Conservation (phyloP, 2,797 vertebrate genomes). For the Zalophus californianus region DNA sequence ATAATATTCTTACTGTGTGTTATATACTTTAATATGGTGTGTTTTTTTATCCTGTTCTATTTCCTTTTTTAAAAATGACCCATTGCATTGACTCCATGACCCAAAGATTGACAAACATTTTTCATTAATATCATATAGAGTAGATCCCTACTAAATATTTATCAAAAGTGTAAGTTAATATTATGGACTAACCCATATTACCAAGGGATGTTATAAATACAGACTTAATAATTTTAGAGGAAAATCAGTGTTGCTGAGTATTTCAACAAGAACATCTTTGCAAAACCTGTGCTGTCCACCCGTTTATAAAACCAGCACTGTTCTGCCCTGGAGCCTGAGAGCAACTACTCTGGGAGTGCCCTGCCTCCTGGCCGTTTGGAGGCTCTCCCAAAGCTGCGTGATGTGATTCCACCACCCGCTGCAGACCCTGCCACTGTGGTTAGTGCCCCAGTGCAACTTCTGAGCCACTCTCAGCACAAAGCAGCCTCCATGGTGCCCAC, state of each 20-base stretch:
- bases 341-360: not conserved
- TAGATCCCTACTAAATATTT: not conserved
- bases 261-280: not conserved
- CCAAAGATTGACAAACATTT: not conserved
- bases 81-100: not conserved
- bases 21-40: not conserved
- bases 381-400: not conserved
- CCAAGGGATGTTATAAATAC: not conserved
- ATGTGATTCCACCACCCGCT: too few species aligned
- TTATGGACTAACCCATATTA: not conserved
- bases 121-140: not conserved
- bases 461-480: not conserved
- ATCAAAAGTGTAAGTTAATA: not conserved
- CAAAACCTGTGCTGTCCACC: not conserved
- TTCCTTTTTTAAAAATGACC: not conserved
- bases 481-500: too few species aligned
- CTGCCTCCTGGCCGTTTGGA: not conserved
- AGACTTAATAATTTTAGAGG: not conserved
- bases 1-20: not conserved
- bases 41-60: not conserved
- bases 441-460: fast-evolving
- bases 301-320: not conserved
- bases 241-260: not conserved
- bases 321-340: fast-evolving
- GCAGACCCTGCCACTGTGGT: not conserved